Evolutionary conservation across 2,113 vertebrate genomes (phyloP).

Genomic region (Sebastes fasciatus): DNA sequence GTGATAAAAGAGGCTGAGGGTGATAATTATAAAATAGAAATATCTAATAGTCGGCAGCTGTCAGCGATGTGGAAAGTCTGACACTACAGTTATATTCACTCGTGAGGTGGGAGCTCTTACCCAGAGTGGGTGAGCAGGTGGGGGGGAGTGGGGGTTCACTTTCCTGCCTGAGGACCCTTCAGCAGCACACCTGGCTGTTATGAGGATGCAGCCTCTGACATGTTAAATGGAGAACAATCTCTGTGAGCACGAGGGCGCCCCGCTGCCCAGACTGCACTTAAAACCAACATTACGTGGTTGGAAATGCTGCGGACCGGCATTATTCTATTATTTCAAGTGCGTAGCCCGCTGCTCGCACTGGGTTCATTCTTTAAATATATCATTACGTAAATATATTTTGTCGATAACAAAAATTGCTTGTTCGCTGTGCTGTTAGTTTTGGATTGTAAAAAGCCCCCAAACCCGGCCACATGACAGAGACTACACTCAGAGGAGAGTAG

Average conservation of each 20-base stretch:
- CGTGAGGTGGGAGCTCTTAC: constrained; percentile 25
- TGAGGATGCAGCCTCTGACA: constrained; percentile 19
- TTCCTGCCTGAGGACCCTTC: constrained; percentile 41
- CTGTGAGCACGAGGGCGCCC: constrained; percentile 21
- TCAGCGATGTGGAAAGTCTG: background rate
- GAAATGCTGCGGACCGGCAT: constrained; percentile 23
- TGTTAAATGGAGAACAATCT: constrained; percentile 54
- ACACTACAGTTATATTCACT: constrained; percentile 4
- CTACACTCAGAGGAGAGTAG: constrained; percentile 20
- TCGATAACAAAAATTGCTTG: constrained; percentile 8
- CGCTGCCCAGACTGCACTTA: constrained; percentile 31
- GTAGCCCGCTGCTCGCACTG: background rate
- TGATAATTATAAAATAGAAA: background rate
- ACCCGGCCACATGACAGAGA: constrained; percentile 1
- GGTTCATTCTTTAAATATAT: background rate
- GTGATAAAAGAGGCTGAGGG: background rate
- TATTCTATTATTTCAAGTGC: constrained; percentile 26
- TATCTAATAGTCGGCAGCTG: background rate
- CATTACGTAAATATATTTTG: background rate
- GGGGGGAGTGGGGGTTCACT: constrained; percentile 6
- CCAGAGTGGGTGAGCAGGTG: constrained; percentile 14
- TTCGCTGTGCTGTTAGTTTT: constrained; percentile 20
- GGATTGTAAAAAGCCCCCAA: constrained; percentile 24
- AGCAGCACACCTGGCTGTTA: constrained; percentile 39
- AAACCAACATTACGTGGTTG: constrained; percentile 32